phyloP scores from a whole-genome alignment of 1,140 invertebrate species.

The Drosophila aff. region DNA sequence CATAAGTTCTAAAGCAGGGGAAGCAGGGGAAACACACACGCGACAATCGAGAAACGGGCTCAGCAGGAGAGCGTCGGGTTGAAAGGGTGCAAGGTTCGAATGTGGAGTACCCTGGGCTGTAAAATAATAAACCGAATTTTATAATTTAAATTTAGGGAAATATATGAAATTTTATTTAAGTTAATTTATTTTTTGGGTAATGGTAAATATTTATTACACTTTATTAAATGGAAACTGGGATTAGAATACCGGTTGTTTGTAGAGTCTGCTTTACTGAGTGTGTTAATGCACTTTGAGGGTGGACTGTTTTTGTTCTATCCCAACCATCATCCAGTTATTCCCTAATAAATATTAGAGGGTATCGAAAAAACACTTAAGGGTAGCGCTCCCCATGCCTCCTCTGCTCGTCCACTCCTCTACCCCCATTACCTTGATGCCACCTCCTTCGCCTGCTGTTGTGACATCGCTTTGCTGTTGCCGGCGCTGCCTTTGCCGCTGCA shows the following conservation, averaged over 20 bases:
- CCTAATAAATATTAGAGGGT: neutral
- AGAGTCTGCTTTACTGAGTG: too few species aligned
- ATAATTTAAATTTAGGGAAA: neutral
- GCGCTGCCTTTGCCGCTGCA: slow-evolving; percentile 27
- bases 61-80: neutral
- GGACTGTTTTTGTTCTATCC: neutral
- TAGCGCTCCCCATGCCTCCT: slow-evolving; percentile 28
- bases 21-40: slow-evolving; percentile 28
- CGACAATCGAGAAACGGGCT: slow-evolving; percentile 9
- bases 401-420: slow-evolving; percentile 4
- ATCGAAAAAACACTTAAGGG: slow-evolving; percentile 64
- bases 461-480: slow-evolving; percentile 56
- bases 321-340: too few species aligned
- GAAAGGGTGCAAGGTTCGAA: neutral
- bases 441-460: slow-evolving; percentile 63
- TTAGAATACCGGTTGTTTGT: neutral
- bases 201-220: neutral
- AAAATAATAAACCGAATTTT: too few species aligned
- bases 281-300: too few species aligned
- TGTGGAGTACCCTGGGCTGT: slow-evolving; percentile 32
- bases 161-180: neutral
- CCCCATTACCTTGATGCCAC: slow-evolving; percentile 20
- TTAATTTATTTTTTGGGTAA: neutral
- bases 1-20: slow-evolving; percentile 71
- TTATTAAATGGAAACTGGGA: neutral